Base-by-base conservation (phyloP, 2,797 vertebrate genomes). In the Linurgus olivaceus region DNA sequence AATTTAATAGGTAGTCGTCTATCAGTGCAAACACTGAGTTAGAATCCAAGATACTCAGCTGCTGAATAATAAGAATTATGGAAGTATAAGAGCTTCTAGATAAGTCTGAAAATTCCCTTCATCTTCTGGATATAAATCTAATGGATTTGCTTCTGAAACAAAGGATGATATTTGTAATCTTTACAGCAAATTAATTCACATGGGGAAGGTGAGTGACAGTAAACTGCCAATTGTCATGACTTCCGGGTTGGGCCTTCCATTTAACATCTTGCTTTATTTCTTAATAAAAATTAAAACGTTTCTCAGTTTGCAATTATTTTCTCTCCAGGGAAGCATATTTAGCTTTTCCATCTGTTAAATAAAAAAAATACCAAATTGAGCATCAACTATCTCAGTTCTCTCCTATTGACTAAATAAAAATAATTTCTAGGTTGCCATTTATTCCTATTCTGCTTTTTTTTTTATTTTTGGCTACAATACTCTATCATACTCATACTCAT, bases 171-270 rank as follows among this genome's bases (percentile, higher is more conserved):
- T 98, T 98, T 97, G 97, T 98, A 98, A 98, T 98, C 96, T 98
- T 98, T 97, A 95, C 95, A 96, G 98, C 94, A 99, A 98, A 98
- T 98, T 98, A 98, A 98, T 98, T 98, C 98, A 97, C 97, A 83
- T 94, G 98, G 97, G 97, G 90, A 98, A 98, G 97, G 79, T 96
- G 97, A 98, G 73, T 98, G 98, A 98, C 98, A 98, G 95, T 95
- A 79, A 98, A 96, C 88, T 97, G 95, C 96, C 94, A 97, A 97
- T 42, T 52, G 98, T 99, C 98, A 98, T 91, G 83, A 92, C 98
- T 98, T 98, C 89, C 96, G 98, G 91, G 97, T 97, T 93, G 79
- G 96, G 94, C 95, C 96, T 98, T 97, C 97, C 98, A 98, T 98
- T 98, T 98, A 97, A 95, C 95, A 97, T 97, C 38, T 94, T 93